Conservation (phyloP, 2,113 vertebrate genomes). For the Balaeniceps rex region DNA sequence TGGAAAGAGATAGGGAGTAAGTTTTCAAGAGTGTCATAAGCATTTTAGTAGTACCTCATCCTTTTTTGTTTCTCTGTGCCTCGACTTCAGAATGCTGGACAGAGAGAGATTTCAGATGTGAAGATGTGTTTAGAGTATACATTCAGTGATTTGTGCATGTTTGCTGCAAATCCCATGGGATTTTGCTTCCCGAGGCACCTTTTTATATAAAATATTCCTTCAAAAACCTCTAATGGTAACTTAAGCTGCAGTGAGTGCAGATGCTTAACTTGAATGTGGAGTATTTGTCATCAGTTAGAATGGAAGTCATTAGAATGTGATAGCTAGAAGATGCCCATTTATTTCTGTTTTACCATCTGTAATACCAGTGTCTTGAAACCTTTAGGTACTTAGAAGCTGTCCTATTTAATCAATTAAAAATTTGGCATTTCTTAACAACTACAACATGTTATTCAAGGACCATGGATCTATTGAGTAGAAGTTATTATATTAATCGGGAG, state of each 20-base stretch:
- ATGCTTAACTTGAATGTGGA: background rate
- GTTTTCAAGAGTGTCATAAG: background rate
- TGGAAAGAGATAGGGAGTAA: background rate
- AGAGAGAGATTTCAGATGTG: background rate
- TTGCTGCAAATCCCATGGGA: background rate
- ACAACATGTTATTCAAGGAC: background rate
- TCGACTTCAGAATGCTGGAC: background rate
- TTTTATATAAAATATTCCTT: background rate
- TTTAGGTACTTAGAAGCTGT: background rate
- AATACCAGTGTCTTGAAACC: background rate
- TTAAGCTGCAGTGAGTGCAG: background rate
- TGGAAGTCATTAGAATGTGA: background rate
- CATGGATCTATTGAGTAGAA: background rate
- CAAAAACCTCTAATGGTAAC: background rate
- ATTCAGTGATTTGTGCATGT: background rate
- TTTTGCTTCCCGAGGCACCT: background rate
- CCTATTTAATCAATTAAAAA: background rate
- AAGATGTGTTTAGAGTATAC: background rate
- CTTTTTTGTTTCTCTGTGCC: background rate
- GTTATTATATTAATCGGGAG: background rate
- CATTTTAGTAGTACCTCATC: background rate
- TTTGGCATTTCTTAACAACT: background rate
- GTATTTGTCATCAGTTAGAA: background rate
- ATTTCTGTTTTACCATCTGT: background rate
- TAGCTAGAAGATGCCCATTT: background rate